Evolutionary conservation across 2,888 invertebrate species (phyloP), one percentile per base, ranked within the genome.

Genomic region (Hyppa rectilinea): DNA sequence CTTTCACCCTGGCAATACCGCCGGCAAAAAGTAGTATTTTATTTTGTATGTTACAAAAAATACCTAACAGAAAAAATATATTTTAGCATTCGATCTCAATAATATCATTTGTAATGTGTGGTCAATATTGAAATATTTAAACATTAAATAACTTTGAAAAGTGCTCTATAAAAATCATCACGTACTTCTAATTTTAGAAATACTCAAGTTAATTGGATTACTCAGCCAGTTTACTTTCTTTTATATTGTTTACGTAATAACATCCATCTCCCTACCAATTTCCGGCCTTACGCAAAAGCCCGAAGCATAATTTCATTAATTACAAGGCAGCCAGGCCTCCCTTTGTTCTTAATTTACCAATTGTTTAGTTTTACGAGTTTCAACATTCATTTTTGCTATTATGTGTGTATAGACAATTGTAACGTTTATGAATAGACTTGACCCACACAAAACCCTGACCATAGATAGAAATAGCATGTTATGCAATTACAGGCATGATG

Each of bases 291-390:
- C 17, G 43, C 20, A 38, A 31, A 65, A 40, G 58, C 29, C 38
- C 9, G 20, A 23, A 65, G 10, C 7, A 23, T 59, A 67, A 73
- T 45, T 73, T 47, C 4, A 47, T 75, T 75, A 75, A 47, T 52
- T 67, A 53, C 20, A 43, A 7, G 23, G 5, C n/a, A 52, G 53
- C 76, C 36, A 47, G 45, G n/a, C 3, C 26, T 23, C 26, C 29
- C 6, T 29, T 31, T n/a, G 40, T 47, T 23, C 1, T 34, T 63
- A 56, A 49, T 50, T 63, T 36, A n/a, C 29, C 55, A 7, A 56
- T 56, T 47, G 38, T 49, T 74, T 23, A n/a, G 55, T 47, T 49
- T 49, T 7, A 34, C 17, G n/a, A 17, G 14, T 31, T 61, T 31
- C 3, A 0, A 23, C 23, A 29, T 43, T 60, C 0, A 17, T 12